Evolutionary conservation across 1,140 invertebrate genomes (phyloP).

Genomic region (Microplitis demolitor): DNA sequence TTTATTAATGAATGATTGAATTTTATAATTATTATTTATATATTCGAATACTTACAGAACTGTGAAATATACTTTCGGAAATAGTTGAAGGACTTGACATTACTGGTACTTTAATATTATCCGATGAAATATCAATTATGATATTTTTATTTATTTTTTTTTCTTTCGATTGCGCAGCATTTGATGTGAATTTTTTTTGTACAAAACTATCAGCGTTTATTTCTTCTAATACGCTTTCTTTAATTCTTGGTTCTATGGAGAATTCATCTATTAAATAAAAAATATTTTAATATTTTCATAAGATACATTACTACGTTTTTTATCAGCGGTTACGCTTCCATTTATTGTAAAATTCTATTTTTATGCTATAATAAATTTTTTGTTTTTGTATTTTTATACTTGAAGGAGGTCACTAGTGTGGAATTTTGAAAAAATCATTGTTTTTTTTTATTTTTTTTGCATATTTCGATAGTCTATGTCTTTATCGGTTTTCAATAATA

Average conservation of each 20-base stretch:
- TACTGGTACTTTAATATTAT: conserved; percentile 53
- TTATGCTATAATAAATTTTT: too few species aligned
- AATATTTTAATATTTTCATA: background rate
- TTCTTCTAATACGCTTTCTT: conserved; percentile 49
- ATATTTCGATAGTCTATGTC: too few species aligned
- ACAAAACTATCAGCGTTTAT: conserved; percentile 57
- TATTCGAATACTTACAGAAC: conserved; percentile 48
- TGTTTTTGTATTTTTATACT: too few species aligned
- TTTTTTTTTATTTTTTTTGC: too few species aligned
- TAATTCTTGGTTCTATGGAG: conserved; percentile 51
- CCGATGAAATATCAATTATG: conserved; percentile 53
- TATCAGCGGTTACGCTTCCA: too few species aligned
- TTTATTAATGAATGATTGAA: background rate
- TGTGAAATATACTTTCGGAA: conserved; percentile 57
- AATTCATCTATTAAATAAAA: conserved; percentile 49
- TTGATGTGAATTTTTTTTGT: conserved; percentile 53
- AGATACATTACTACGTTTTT: too few species aligned
- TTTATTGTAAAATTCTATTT: too few species aligned
- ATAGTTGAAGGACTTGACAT: conserved; percentile 33
- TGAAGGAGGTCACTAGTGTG: too few species aligned
- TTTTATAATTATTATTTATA: background rate
- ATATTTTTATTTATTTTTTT: conserved; percentile 52
- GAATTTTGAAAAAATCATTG: too few species aligned
- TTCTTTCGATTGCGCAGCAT: conserved; percentile 45
- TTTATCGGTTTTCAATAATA: too few species aligned